phyloP scores from a whole-genome alignment of 2,888 invertebrate species.

The Brachypalpus laphriformis region DNA sequence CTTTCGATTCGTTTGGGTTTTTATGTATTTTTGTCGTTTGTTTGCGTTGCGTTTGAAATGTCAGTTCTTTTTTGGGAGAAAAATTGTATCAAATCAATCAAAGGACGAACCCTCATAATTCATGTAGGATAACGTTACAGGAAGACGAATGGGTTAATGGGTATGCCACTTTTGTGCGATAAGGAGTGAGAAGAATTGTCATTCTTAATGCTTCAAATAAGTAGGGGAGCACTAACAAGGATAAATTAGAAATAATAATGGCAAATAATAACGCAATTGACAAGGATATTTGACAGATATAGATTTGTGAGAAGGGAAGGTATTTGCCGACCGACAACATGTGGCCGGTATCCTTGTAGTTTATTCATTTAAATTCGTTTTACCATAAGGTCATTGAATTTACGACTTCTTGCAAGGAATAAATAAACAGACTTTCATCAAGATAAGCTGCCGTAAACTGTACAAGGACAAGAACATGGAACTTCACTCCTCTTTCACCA shows the following conservation, averaged over 20 bases:
- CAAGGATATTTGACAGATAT: slow-evolving; percentile 61
- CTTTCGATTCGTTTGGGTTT: slow-evolving; percentile 44
- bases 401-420: slow-evolving; percentile 23
- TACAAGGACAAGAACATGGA: slow-evolving; percentile 9
- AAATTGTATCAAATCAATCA: slow-evolving; percentile 73
- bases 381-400: neutral
- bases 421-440: slow-evolving; percentile 12
- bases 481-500: neutral
- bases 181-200: slow-evolving; percentile 40
- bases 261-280: slow-evolving; percentile 70
- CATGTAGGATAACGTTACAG: slow-evolving; percentile 68
- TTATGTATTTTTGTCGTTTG: slow-evolving; percentile 41
- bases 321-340: slow-evolving; percentile 33
- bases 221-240: slow-evolving; percentile 22
- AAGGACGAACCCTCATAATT: slow-evolving; percentile 72
- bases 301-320: slow-evolving; percentile 44
- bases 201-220: slow-evolving; percentile 2
- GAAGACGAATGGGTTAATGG: slow-evolving; percentile 71
- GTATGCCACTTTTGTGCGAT: slow-evolving; percentile 52
- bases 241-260: slow-evolving; percentile 69
- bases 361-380: slow-evolving; percentile 12
- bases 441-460: neutral
- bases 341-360: neutral
- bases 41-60: slow-evolving; percentile 64
- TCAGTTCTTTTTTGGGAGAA: slow-evolving; percentile 43